Base-by-base conservation (phyloP, 2,888 invertebrate genomes). In the Dasypolia templi region DNA sequence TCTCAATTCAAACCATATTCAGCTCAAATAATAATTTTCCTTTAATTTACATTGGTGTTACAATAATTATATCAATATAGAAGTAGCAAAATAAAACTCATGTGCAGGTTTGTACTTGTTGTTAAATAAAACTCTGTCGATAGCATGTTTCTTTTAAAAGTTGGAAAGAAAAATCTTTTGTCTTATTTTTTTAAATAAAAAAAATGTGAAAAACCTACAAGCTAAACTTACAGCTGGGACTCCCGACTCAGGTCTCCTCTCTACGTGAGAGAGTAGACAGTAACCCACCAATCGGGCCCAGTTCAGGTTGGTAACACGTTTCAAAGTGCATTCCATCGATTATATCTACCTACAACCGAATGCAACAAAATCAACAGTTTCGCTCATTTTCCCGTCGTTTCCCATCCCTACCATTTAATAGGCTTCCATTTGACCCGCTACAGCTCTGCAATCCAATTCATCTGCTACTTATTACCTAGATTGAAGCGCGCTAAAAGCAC, bases 391-490 rank as follows among this genome's bases (percentile, higher is more conserved):
- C n/a, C 11, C 17, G 2, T 56, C 9, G 26, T 17, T 53, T 66
- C 82, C 63, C 83, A 26, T 70, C 81, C 55, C 76, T 79, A 82
- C 3, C 14, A 35, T 83, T 83, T 76, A 75, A 82, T 83, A 53
- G 32, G 51, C 64, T 39, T n/a, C 32, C 65, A 68, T 83, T 69
- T 82, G 79, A 75, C 22, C 39, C 64, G 67, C 75, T 75, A 22
- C 75, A 46, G 49, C 53, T 56, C 59, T 26, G 65, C 79, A 65
- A 78, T 72, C 62, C 61, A 63, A 82, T 79, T 68, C 76, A 76
- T 66, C 75, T 79, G 83, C 69, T 72, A 82, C 75, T 72, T 79
- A 82, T 79, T 79, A 83, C 75, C 65, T 70, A 49, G 56, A 59
- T 79, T 83, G 72, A 69, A 44, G 55, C 44, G 63, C 35, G 59